Evolutionary conservation across 1,140 invertebrate species (phyloP), one percentile per base, ranked within the genome.

Genomic region (Aphis gossypii): DNA sequence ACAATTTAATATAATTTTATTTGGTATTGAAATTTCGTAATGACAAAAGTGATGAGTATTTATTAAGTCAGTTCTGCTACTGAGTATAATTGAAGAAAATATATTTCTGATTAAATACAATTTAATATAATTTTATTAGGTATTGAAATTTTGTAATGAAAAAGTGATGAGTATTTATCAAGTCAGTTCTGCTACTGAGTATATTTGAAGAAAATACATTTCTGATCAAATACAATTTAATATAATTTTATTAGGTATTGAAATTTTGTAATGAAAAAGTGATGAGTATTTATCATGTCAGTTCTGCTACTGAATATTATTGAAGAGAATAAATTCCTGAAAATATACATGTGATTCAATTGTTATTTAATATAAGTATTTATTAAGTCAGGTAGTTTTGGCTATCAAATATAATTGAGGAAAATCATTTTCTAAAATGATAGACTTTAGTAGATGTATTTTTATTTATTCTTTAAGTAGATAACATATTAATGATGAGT

Each of bases 131-230:
- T 51, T 51, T 11, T 51, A 18, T 2, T 51, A 2, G 1, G 48
- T 51, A 51, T 41, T 2, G 38, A 41, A 41, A 41, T 87, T 21
- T 25, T 46, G 5, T 14, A 23, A 86, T 2, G 38, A 18, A 14
- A 20, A 41, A 48, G 92, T 95, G 95, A 94, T 95, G 95, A 91
- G 95, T 95, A 94, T 94, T 92, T 68, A 51, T 91, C 68, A 76
- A 91, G 90, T 92, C 44, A 92, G 90, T 92, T 92, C 90, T 92
- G 90, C 90, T 91, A 92, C 90, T 92, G 91, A 92, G 83, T 83
- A 21, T 30, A 51, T 23, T 48, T 89, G 88, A 89, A 56, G 88
- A 89, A 6, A 14, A 14, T 51, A 30, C 46, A 44, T 35, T 51
- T 48, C 87, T 51, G 44, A 51, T 35, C 1, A 46, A 14, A 46